Percentiles rank a stretch among this genome's conserved stretches.
Evolutionary conservation across 2,888 invertebrate genomes (phyloP).

Genomic region (Electrophaes corylata): DNA sequence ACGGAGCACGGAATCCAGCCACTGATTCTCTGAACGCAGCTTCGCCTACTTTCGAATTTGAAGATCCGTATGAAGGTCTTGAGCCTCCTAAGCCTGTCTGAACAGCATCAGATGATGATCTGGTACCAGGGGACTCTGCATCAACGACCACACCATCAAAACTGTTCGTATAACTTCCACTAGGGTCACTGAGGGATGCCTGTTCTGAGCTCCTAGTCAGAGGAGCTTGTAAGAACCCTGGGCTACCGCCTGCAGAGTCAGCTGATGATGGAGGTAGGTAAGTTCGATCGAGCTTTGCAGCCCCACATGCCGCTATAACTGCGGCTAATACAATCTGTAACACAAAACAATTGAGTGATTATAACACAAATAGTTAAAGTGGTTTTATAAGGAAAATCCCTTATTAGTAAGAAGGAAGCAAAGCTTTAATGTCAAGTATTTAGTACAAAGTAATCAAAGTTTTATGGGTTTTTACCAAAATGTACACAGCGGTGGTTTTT

Average conservation of each 20-base stretch:
- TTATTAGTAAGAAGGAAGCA: slow-evolving; percentile 9
- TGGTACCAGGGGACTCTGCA: slow-evolving; percentile 66
- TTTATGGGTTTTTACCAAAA: slow-evolving; percentile 15
- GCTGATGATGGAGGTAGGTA: slow-evolving; percentile 69
- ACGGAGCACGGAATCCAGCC: slow-evolving; percentile 43
- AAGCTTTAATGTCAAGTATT: background rate
- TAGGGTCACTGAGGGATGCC: slow-evolving; percentile 55
- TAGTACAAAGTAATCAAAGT: background rate
- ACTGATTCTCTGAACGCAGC: slow-evolving; percentile 63
- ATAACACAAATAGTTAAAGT: slow-evolving; percentile 2
- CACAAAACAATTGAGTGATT: background rate
- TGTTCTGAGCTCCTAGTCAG: slow-evolving; percentile 48
- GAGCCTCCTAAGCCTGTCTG: slow-evolving; percentile 65
- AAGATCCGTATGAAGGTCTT: slow-evolving; percentile 69
- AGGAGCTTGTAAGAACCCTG: slow-evolving; percentile 59
- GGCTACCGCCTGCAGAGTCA: slow-evolving; percentile 64
- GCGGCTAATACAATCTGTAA: slow-evolving; percentile 68
- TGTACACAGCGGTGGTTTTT: background rate
- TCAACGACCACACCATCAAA: slow-evolving; percentile 76
- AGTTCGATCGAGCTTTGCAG: slow-evolving; percentile 66
- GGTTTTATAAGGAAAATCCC: background rate
- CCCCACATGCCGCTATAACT: slow-evolving; percentile 66
- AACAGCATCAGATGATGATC: slow-evolving; percentile 56
- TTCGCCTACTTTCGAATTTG: slow-evolving; percentile 72
- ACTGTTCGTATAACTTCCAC: slow-evolving; percentile 69